Base-by-base conservation (phyloP, 2,113 vertebrate genomes). In the Phalacrocorax pelagicus region DNA sequence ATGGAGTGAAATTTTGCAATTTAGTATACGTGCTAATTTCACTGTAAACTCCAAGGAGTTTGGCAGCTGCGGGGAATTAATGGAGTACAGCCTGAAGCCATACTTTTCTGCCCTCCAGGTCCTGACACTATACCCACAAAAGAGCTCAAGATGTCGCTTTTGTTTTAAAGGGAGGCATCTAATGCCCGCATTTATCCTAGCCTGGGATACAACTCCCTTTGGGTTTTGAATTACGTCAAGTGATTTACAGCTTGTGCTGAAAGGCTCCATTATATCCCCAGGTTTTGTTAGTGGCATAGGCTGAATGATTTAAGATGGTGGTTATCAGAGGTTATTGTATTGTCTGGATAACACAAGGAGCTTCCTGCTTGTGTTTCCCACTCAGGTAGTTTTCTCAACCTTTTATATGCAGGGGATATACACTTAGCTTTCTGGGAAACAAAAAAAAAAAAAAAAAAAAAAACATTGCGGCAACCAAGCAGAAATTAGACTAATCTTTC, bases 241-340 rank as follows among this genome's bases (percentile, higher is more conserved):
- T 90, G 86, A 96, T 93, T 95, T 94, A 88, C 80, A 85, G 70
- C 70, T 86, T 4, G 0, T 8, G 49, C 51, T 92, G 82, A 67
- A 96, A 78, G 63, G 79, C 92, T 95, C 67, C 65, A 36, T 95
- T 94, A 24, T 81, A 57, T 71, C 94, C 80, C 77, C n/a, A 74
- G 86, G 88, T 88, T 92, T 86, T 92, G 29, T 90, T 67, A 90
- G 90, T 46, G 34, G 32, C 0, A 0, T 32, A 55, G 66, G 46
- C 80, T 77, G 90, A 63, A 51, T 88, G 94, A 90, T 93, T 93
- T 83, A 77, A 72, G 85, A 47, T 78, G 80, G 75, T 95, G 87
- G 57, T 86, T 95, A 73, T 77, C 72, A 74, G 86, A 71, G 86
- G 58, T 93, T 87, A 85, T 85, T 93, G 78, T 94, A 90, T 57